These are phyloP conservation scores for Oreochromis aureus DNA, from an alignment of 2,113 vertebrate species.

Conservation along the genomic window DNA sequence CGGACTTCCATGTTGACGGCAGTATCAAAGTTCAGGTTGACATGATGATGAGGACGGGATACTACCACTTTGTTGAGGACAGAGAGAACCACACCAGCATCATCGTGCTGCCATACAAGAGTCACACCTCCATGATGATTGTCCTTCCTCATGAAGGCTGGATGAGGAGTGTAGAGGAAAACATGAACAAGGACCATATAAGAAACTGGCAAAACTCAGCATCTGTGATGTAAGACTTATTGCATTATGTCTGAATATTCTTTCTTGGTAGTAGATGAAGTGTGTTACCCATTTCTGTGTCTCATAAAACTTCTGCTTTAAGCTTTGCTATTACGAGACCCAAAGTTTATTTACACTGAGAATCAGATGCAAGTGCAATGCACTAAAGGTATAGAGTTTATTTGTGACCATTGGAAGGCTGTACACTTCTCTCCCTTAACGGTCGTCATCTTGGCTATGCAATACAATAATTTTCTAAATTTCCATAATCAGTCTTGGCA, in stretches of 20 bases:
- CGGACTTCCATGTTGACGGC: constrained; percentile 67
- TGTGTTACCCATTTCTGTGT: background rate
- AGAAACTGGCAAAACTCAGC: background rate
- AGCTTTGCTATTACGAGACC: background rate
- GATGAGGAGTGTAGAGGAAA: background rate
- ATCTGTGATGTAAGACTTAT: background rate
- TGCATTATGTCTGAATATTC: background rate
- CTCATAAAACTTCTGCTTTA: background rate
- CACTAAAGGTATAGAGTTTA: background rate
- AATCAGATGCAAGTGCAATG: background rate
- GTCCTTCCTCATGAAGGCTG: background rate
- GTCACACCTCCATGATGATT: background rate
- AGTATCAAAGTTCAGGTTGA: constrained; percentile 65
- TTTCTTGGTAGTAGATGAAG: background rate
- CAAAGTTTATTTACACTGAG: background rate
- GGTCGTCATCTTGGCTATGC: background rate
- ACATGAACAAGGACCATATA: background rate
- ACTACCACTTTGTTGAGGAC: background rate
- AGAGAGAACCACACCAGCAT: background rate
- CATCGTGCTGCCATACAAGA: background rate
- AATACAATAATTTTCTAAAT: background rate
- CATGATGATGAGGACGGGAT: constrained; percentile 71
- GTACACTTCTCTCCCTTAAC: background rate
- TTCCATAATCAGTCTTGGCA: too few species aligned
- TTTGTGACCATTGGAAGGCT: background rate